phyloP scores from a whole-genome alignment of 1,140 invertebrate genomes.

The Heliconius eleuchia region DNA sequence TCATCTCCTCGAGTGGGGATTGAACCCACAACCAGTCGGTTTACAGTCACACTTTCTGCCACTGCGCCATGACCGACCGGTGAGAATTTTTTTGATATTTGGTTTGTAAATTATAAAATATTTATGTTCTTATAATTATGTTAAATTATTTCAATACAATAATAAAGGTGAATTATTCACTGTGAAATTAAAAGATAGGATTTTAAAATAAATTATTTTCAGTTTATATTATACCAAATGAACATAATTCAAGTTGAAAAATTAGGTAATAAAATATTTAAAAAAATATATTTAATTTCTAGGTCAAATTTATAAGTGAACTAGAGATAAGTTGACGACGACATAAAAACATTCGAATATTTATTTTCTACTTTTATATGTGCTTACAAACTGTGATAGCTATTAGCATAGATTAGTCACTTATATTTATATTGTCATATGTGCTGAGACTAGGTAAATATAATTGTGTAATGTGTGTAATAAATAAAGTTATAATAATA shows the following conservation, averaged over 20 bases:
- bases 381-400: slow-evolving; percentile 58
- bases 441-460: slow-evolving; percentile 13
- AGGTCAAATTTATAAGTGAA: background rate
- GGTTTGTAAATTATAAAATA: background rate
- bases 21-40: no score
- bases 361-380: slow-evolving; percentile 37
- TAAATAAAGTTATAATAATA: slow-evolving; percentile 18
- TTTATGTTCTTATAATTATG: background rate
- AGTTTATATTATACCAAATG: background rate
- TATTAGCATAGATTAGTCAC: slow-evolving; percentile 48
- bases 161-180: background rate
- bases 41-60: no score
- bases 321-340: background rate
- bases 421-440: slow-evolving; percentile 19
- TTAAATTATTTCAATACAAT: background rate
- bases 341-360: slow-evolving; percentile 18
- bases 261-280: background rate
- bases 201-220: background rate
- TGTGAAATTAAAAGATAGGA: background rate
- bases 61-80: no score
- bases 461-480: slow-evolving; percentile 24
- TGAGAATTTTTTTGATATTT: no score
- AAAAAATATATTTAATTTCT: background rate
- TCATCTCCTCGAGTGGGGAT: no score
- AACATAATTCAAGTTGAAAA: background rate